A percentile compares a stretch with the other conserved stretches of the same genome.
phyloP scores from a whole-genome alignment of 35 echinoderm and acorn worm species.

The Apostichopus californicus region DNA sequence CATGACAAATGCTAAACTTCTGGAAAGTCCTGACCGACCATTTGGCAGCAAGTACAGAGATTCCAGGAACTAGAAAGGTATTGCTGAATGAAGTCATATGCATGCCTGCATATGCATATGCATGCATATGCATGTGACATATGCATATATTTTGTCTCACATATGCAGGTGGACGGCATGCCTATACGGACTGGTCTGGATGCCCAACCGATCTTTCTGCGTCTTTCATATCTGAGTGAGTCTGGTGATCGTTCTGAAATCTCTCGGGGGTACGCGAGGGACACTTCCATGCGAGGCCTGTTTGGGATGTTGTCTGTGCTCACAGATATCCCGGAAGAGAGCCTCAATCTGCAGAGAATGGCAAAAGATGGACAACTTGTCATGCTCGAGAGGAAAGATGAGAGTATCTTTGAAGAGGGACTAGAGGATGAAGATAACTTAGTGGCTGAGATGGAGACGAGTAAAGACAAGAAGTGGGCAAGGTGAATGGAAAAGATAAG shows the following conservation, averaged over 20 bases:
- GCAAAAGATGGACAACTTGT: constrained; percentile 35
- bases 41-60: too few species aligned
- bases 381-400: constrained; percentile 19
- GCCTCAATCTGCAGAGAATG: constrained; percentile 66
- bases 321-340: constrained; percentile 64
- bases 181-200: constrained; percentile 59
- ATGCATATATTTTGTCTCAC: too few species aligned
- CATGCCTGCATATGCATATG: too few species aligned
- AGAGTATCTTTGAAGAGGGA: constrained; percentile 48
- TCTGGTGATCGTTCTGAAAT: constrained; percentile 9
- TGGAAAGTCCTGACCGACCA: too few species aligned
- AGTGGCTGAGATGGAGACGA: constrained; percentile 53
- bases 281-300: constrained; percentile 64
- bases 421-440: constrained; percentile 74
- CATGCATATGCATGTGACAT: too few species aligned
- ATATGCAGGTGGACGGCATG: constrained; percentile 71
- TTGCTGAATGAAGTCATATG: too few species aligned
- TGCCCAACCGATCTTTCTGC: constrained; percentile 73
- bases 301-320: constrained; percentile 58
- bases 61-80: too few species aligned
- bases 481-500: too few species aligned
- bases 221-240: constrained; percentile 48
- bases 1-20: too few species aligned
- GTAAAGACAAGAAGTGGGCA: not conserved
- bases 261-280: constrained; percentile 57